A percentile compares a stretch with the other conserved stretches of the same genome.
These are phyloP conservation scores for Oikopleura albicans DNA, from an alignment of 23 tunicate genomes.

Conservation along the genomic window DNA sequence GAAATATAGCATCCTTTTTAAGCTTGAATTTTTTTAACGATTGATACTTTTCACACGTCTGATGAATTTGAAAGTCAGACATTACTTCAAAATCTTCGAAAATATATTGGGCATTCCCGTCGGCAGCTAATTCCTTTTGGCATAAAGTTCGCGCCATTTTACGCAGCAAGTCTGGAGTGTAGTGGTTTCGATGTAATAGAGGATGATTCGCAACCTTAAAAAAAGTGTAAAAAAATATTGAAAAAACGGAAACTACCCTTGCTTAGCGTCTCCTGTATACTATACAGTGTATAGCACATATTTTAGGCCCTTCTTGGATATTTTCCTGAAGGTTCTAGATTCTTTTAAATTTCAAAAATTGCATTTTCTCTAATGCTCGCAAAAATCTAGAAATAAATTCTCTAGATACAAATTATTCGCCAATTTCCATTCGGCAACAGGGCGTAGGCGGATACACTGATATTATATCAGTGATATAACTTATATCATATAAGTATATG, in stretches of 20 bases:
- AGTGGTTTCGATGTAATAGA: conserved; percentile 36
- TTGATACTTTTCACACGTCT: conserved; percentile 20
- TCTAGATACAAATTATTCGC: too few species aligned
- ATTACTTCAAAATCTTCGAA: conserved; percentile 89
- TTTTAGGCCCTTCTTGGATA: too few species aligned
- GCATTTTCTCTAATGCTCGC: too few species aligned
- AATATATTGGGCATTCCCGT: conserved; percentile 32
- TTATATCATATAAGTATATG: too few species aligned
- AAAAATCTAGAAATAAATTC: too few species aligned
- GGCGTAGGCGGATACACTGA: too few species aligned
- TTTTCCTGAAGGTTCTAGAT: too few species aligned
- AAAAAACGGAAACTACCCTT: neutral
- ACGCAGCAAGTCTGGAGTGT: conserved; percentile 24
- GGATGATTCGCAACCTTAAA: conserved; percentile 65
- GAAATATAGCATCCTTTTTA: conserved; percentile 21
- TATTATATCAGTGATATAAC: too few species aligned
- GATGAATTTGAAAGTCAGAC: conserved; percentile 87
- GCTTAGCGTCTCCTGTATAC: too few species aligned
- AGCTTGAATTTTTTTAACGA: conserved; percentile 22
- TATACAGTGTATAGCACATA: too few species aligned
- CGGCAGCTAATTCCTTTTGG: conserved; percentile 29
- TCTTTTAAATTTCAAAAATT: too few species aligned
- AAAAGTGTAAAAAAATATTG: neutral
- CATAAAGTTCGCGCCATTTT: conserved; percentile 36
- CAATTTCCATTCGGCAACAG: too few species aligned